A percentile compares a stretch with the other conserved stretches of the same genome.
Conservation (phyloP, 2,113 vertebrate genomes). For the Apodemus sylvaticus region DNA sequence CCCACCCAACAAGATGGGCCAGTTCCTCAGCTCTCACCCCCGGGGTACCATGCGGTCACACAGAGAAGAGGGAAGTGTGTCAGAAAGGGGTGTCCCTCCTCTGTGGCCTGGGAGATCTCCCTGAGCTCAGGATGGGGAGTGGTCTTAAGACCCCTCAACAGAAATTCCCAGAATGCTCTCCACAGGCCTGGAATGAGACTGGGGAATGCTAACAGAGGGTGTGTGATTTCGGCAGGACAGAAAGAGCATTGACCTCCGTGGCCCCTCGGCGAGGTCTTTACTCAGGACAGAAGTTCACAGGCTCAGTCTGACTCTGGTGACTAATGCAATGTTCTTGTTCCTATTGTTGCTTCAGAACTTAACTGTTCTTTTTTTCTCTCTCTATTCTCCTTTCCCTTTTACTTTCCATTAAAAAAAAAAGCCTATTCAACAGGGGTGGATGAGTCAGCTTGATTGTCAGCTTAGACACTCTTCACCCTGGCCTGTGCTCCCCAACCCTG, state of each 20-base stretch:
- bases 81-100: not conserved
- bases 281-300: not conserved
- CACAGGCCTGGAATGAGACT: not conserved
- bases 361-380: not conserved
- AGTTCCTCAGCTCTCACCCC: not conserved
- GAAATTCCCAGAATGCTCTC: not conserved
- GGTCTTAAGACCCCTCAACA: not conserved
- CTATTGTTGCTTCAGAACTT: not conserved
- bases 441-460: conserved; percentile 45
- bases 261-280: not conserved
- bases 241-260: not conserved
- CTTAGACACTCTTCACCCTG: conserved; percentile 24
- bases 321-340: conserved; percentile 20
- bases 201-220: not conserved
- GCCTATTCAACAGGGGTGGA: not conserved
- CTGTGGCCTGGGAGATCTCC: not conserved
- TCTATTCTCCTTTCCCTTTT: not conserved
- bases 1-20: accelerated
- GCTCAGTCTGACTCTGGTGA: not conserved
- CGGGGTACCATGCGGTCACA: not conserved
- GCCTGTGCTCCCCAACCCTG: not conserved
- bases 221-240: conserved; percentile 44
- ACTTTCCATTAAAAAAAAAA: conserved; percentile 41
- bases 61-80: not conserved
- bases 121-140: not conserved